These are phyloP conservation scores for Lophura nycthemera DNA, from an alignment of 2,113 vertebrate species.

Conservation along the genomic window DNA sequence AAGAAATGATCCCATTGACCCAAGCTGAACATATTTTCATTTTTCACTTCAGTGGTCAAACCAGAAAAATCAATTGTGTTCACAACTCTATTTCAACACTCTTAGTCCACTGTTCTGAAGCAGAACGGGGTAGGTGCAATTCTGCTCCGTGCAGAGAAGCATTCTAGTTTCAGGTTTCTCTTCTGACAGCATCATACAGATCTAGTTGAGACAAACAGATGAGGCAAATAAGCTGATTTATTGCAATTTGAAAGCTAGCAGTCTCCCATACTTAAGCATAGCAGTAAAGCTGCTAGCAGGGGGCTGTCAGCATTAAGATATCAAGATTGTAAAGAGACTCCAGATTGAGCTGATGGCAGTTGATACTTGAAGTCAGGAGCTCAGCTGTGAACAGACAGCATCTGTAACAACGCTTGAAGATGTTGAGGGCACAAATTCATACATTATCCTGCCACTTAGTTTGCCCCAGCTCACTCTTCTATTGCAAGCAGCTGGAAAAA, in stretches of 20 bases:
- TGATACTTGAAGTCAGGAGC: neutral
- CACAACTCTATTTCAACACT: neutral
- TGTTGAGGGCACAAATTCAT: neutral
- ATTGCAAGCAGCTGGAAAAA: slow-evolving; percentile 35
- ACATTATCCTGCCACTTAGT: neutral
- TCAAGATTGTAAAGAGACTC: neutral
- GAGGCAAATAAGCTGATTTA: neutral
- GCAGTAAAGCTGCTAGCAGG: neutral
- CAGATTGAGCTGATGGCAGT: neutral
- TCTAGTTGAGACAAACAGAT: neutral
- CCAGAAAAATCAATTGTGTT: slow-evolving; percentile 26
- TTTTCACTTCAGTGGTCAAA: slow-evolving; percentile 32
- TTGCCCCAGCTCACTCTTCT: neutral
- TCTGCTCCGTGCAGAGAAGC: neutral
- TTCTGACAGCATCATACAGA: neutral
- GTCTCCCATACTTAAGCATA: neutral
- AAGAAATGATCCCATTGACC: neutral
- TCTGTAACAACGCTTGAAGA: neutral
- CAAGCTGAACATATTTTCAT: slow-evolving; percentile 13
- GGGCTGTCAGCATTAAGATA: neutral
- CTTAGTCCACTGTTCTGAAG: neutral
- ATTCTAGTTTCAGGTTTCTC: neutral
- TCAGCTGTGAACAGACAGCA: neutral
- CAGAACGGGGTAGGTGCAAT: neutral
- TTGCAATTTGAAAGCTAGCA: neutral